Evolutionary conservation across 2,888 invertebrate genomes (phyloP).

Genomic region (Drosophila meridionalis): DNA sequence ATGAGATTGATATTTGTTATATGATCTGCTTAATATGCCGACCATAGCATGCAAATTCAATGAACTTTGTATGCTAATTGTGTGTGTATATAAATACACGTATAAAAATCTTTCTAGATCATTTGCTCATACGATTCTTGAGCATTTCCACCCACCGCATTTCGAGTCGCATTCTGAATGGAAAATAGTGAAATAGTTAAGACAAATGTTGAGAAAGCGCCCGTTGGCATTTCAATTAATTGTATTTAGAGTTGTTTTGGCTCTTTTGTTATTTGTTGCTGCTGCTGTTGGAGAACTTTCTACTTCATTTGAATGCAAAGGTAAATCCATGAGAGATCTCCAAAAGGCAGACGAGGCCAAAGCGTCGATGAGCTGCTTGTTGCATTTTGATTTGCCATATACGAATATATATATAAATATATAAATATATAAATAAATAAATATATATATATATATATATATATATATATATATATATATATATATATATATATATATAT

Average conservation of each 20-base stretch:
- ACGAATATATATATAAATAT: not conserved
- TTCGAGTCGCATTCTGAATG: constrained; percentile 51
- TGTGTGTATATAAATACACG: not conserved
- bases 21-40: constrained; percentile 10
- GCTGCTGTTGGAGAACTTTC: constrained; percentile 63
- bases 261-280: constrained; percentile 16
- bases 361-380: constrained; percentile 34
- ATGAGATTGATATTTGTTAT: constrained; percentile 1
- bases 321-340: constrained; percentile 16
- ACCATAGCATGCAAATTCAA: constrained; percentile 15
- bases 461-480: not conserved
- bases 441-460: not conserved
- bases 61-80: constrained; percentile 24
- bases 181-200: constrained; percentile 1
- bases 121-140: constrained; percentile 2
- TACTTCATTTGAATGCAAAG: constrained; percentile 75
- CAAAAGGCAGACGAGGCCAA: constrained; percentile 34
- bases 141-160: constrained; percentile 19
- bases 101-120: not conserved
- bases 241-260: constrained; percentile 26
- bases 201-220: constrained; percentile 51
- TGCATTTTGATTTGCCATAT: constrained; percentile 55
- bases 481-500: not conserved
- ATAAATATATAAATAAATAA: not conserved
- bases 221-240: constrained; percentile 63